Conservation (phyloP, 2,888 invertebrate genomes). For the Cryptocheilus praepositus region DNA sequence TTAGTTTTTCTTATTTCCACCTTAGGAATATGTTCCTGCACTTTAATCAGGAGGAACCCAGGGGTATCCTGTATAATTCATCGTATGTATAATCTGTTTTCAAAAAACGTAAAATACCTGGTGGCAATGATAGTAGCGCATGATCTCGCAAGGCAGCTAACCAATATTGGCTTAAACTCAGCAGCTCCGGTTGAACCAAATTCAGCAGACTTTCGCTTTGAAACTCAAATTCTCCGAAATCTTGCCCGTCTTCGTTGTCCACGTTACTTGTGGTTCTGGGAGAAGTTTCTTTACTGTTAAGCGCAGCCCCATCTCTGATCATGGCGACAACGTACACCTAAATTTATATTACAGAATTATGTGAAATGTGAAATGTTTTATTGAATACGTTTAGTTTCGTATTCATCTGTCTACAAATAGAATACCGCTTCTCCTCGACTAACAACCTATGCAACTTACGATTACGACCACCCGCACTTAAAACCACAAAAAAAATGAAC, state of each 20-base stretch:
- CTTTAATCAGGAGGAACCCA: too few relatives aligned
- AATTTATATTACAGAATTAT: slow-evolving; percentile 11
- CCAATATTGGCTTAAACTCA: slow-evolving; percentile 95
- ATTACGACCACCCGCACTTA: too few relatives aligned
- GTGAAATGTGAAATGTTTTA: not conserved
- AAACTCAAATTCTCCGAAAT: slow-evolving; percentile 85
- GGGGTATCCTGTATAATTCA: too few relatives aligned
- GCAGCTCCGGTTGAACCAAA: slow-evolving; percentile 95
- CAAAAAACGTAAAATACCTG: slow-evolving; percentile 75
- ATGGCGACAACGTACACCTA: slow-evolving; percentile 94
- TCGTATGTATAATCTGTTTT: not conserved
- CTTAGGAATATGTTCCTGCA: too few relatives aligned
- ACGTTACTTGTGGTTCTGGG: slow-evolving; percentile 49
- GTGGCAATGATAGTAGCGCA: slow-evolving; percentile 92
- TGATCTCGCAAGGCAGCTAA: slow-evolving; percentile 95
- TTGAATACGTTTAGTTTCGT: too few relatives aligned
- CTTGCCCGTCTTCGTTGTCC: slow-evolving; percentile 73
- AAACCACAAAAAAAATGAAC: too few relatives aligned
- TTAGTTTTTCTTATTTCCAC: too few relatives aligned
- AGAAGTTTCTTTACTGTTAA: slow-evolving; percentile 67
- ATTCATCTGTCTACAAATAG: not conserved
- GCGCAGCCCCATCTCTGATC: slow-evolving; percentile 84
- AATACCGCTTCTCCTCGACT: too few relatives aligned
- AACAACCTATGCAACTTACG: too few relatives aligned
- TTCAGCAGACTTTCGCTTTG: slow-evolving; percentile 90